A percentile compares a stretch with the other conserved stretches of the same genome.
Conservation (phyloP, 2,797 vertebrate species). For the Meriones psammophilus region DNA sequence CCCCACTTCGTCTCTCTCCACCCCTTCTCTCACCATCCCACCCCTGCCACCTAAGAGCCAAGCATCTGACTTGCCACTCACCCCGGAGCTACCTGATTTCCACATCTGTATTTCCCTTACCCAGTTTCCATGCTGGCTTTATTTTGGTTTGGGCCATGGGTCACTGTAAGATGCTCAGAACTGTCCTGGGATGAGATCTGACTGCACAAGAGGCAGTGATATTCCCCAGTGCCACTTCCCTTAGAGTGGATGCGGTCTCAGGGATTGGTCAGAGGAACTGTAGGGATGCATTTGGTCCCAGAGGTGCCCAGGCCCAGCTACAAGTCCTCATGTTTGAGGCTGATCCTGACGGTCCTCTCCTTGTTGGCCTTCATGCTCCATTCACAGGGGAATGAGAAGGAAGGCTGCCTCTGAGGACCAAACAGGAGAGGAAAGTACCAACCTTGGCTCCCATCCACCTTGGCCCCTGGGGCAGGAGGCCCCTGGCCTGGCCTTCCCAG, state of each 20-base stretch:
- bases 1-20: not conserved
- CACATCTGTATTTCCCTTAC: rapidly evolving
- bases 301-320: not conserved
- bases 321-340: not conserved
- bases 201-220: rapidly evolving
- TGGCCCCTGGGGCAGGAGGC: too few relatives aligned
- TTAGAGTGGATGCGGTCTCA: rapidly evolving
- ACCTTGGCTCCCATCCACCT: too few relatives aligned
- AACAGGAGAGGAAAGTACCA: rapidly evolving
- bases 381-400: not conserved
- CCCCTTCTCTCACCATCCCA: too few relatives aligned
- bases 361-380: too few relatives aligned
- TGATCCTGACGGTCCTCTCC: not conserved
- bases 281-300: rapidly evolving
- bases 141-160: rapidly evolving
- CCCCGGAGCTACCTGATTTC: rapidly evolving
- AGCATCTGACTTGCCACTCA: rapidly evolving
- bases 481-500: too few relatives aligned
- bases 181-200: not conserved
- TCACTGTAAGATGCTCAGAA: not conserved
- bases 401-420: not conserved
- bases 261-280: not conserved
- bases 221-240: not conserved
- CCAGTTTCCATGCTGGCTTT: not conserved
- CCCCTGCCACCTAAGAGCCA: too few relatives aligned